Evolutionary conservation across 2,888 invertebrate species (phyloP), one percentile per base, ranked within the genome.

Genomic region (Lumbricus terrestris): DNA sequence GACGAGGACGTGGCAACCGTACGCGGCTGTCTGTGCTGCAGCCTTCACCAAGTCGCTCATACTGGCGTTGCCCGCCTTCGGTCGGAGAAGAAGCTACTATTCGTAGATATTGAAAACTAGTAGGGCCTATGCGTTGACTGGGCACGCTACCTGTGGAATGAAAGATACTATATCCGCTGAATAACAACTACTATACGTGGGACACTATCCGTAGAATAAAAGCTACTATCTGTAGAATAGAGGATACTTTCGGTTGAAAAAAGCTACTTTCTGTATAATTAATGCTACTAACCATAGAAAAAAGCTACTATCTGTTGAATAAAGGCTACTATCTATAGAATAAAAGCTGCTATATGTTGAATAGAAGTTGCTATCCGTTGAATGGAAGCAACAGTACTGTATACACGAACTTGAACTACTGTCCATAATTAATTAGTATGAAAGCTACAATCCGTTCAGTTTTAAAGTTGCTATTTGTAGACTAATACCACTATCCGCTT

Each of bases 1-100:
- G 91, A 97, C 97, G 91, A 97, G 98, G 93, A 98, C 98, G 94
- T 99, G 99, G 99, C 99, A 99, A 95, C 97, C 98, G 0, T 98
- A 97, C 95, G 97, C 98, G 0, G 97, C 98, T 0, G 95, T 99
- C 88, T 97, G 97, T 1, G 98, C 99, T 15, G 98, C 99, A 88
- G 93, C 98, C 98, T 97, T 98, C 98, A 98, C 96, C 98, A 98
- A 95, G 98, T 98, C 88, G 6, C 69, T 91, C 47, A 35, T 91
- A 16, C 34, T 54, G 35, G 37, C 42, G 20, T 23, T 90, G 90
- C 82, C 82, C 13, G 23, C 54, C 33, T 88, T 29, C 29, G 69
- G 47, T 0, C 42, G 89, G 37, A 47, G 89, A 23, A n/a, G 89
- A n/a, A 34, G 89, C 69, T 54, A 54, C 42, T 89, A 89, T 23